Base-by-base conservation (phyloP, 2,888 invertebrate genomes). In the Spilosoma lubricipeda region DNA sequence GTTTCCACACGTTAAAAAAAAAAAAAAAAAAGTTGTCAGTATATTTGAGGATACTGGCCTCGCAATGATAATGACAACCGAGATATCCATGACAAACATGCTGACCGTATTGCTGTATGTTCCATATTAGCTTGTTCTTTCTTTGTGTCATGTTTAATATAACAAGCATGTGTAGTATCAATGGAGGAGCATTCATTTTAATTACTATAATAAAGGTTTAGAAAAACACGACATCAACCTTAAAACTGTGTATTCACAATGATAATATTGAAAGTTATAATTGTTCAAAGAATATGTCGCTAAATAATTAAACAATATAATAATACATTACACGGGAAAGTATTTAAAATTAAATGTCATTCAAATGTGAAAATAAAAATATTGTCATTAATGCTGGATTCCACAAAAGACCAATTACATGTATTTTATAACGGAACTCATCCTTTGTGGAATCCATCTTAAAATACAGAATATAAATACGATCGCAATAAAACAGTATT, bases 231-330 rank as follows among this genome's bases (percentile, higher is more conserved):
- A 59, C 4, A 15, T 30, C 1, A 30, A 63, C 63, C 30, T 63
- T 30, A 63, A 63, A 59, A 27, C 63, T 63, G 63, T 63, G 63
- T 63, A 52, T 71, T 48, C 64, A 67, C 23, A 33, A 36, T 66
- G 65, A 39, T 13, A 71, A 71, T 36, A 71, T 65, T 71, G 48
- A 52, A 30, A 71, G 52, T 33, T 33, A 33, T 69, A 27, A 2
- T 59, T 59, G 27, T 59, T 30, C 0, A 27, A 59, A 30, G 15
- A 30, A 30, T 2, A 15, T 1, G 20, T 59, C 59, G 13, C 59
- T n/a, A 11, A 27, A 15, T 27, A 59, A 27, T 13, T 9, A 13
- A 27, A 15, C 0, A 3, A 59, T 15, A 27, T 27, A 59, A 5
- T 15, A 59, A 59, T 27, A 59, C 30, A 15, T 0, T 30, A 15